These are phyloP conservation scores for Catharus bicknelli DNA, from an alignment of 2,113 vertebrate species.

Conservation along the genomic window DNA sequence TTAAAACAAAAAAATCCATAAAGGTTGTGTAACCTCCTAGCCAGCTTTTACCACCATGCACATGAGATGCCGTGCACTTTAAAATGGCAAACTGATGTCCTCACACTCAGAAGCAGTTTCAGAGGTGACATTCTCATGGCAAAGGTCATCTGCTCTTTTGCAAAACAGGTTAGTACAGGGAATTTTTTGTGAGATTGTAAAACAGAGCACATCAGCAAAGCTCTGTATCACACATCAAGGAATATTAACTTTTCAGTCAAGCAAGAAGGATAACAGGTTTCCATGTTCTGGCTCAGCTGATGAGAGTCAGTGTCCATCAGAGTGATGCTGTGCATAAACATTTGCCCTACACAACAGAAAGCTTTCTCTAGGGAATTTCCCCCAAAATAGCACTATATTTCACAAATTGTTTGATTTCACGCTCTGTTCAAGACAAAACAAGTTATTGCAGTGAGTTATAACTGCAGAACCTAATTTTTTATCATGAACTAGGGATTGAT, in stretches of 20 bases:
- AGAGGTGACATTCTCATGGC: not conserved
- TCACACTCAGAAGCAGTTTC: not conserved
- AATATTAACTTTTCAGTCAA: not conserved
- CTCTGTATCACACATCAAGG: not conserved
- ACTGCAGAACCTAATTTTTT: not conserved
- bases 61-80: not conserved
- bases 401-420: not conserved
- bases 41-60: not conserved
- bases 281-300: not conserved
- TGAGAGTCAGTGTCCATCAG: not conserved
- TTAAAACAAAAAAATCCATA: not conserved
- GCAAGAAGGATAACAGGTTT: not conserved
- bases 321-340: not conserved
- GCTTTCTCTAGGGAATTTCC: not conserved
- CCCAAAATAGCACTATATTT: not conserved
- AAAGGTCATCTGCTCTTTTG: conserved; percentile 8
- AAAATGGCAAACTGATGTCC: conserved; percentile 3
- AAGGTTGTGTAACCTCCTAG: not conserved
- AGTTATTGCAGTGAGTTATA: not conserved
- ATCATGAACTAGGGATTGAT: not conserved
- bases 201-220: not conserved
- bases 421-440: not conserved
- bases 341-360: not conserved
- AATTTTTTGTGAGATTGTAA: not conserved
- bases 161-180: not conserved